Evolutionary conservation across 2,113 vertebrate genomes (phyloP).

Genomic region (Spea multiplicata): DNA sequence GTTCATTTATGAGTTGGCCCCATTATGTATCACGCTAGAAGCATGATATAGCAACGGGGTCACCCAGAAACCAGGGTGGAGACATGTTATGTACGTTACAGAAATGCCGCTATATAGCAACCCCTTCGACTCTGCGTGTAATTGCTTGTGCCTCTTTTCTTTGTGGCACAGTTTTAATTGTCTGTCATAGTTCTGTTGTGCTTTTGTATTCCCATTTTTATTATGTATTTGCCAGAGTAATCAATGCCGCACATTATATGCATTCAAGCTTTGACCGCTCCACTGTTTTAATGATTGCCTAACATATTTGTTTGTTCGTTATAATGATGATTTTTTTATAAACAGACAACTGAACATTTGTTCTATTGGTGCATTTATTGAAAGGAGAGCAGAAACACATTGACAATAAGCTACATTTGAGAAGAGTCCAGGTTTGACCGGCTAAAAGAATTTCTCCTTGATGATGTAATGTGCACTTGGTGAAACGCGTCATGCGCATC

Average conservation of each 20-base stretch:
- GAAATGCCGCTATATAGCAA: neutral
- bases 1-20: slow-evolving; percentile 17
- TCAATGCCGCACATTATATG: neutral
- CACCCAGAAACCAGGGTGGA: slow-evolving; percentile 30
- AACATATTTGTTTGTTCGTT: neutral
- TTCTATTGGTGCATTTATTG: neutral
- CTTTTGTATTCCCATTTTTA: neutral
- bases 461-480: too few species aligned
- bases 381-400: too few species aligned
- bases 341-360: neutral
- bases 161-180: neutral
- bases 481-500: too few species aligned
- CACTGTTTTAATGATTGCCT: neutral
- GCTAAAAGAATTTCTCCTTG: too few species aligned
- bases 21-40: slow-evolving; percentile 32
- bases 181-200: neutral
- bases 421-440: too few species aligned
- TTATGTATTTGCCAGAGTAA: slow-evolving; percentile 13
- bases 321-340: neutral
- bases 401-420: too few species aligned
- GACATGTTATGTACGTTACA: slow-evolving; percentile 6
- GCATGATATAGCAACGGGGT: slow-evolving; percentile 16
- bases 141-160: neutral
- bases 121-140: neutral
- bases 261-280: neutral